Base-by-base conservation (phyloP, 2,797 vertebrate species). In the Acanthurus tractus region DNA sequence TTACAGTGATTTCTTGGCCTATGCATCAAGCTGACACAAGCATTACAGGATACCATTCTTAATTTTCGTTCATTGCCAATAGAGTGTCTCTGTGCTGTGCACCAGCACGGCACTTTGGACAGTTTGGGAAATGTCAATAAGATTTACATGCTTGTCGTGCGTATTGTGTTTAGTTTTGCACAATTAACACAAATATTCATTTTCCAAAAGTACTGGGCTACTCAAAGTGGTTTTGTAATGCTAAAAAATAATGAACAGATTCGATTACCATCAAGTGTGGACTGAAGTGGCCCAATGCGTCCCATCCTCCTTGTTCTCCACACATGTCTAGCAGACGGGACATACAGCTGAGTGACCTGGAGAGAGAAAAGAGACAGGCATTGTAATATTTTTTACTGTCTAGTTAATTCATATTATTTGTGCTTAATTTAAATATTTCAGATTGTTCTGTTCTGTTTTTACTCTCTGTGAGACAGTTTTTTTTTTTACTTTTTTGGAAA, bases 291-390 rank as follows among this genome's bases (percentile, higher is more conserved):
- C 59, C 98, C 98, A 8, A 99, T 99, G 69, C 97, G 96, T 4
- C 98, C 97, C 98, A 99, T 99, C 83, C 97, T 94, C 64, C 98
- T 94, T 44, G 96, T 96, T 79, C 98, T 94, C 98, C 98, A 99
- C 18, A 97, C 96, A 0, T 98, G 96, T 80, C 98, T 96, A 20
- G 98, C 97, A 0, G 97, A 98, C 0, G 98, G 98, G 46, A 99
- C 97, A 1, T 99, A 99, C 50, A 99, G 94, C 89, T 99, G 98
- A 0, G 98, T 99, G 84, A 99, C 98, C 98, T 99, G 84, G 7
- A 76, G 40, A 50, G 29, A 50, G 36, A 29, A 18, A 57, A 74
- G 20, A 70, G 44, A n/a, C 17, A 46, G 20, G 14, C 8, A 20
- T n/a, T 23, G 40, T 23, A 12, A 9, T 40, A 40, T 8, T 42